Evolutionary conservation across 1,140 invertebrate genomes (phyloP), one percentile per base, ranked within the genome.

Genomic region (Frieseomelitta varia): DNA sequence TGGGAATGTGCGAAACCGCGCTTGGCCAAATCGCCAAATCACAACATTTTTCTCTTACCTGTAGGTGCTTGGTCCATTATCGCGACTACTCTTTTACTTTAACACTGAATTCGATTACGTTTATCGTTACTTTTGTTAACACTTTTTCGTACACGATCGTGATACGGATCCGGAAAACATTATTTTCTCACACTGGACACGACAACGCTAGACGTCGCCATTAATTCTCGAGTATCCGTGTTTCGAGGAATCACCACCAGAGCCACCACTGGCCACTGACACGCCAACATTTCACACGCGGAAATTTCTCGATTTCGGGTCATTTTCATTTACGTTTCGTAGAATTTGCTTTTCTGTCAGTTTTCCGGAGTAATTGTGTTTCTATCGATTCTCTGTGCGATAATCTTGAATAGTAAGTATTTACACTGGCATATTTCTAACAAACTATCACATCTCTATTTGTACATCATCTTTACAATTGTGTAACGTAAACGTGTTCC

Each of bases 1-100:
- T 47, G 47, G 61, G 73, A 83, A 85, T 63, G 73, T 86, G 83
- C 65, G 68, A 82, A 34, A 86, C 69, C 84, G 88, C 90, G 84
- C 71, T 84, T 67, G 27, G n/a, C 75, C 75, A 69, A 39, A 86
- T 81, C 71, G 17, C 10, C 76, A 74, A 53, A 87, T 80, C 53
- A 65, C 53, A 80, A 85, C 39, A 78, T 74, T 83, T 58, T 63
- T 68, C 79, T 63, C 78, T 88, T 90, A 92, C 92, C 92, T 92
- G 91, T 83, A 51, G 92, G 92, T 67, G 91, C 92, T 72, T 92
- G 92, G 81, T 92, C 92, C 92, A 92, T 92, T 86, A 73, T 87
- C 55, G 51, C 71, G 71, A 76, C n/a, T 79, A 63, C 56, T 81
- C 34, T 84, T 77, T 81, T 63, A 77, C 51, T 69, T 77, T 72